phyloP scores from a whole-genome alignment of 2,113 vertebrate species.

The Saguinus midas region DNA sequence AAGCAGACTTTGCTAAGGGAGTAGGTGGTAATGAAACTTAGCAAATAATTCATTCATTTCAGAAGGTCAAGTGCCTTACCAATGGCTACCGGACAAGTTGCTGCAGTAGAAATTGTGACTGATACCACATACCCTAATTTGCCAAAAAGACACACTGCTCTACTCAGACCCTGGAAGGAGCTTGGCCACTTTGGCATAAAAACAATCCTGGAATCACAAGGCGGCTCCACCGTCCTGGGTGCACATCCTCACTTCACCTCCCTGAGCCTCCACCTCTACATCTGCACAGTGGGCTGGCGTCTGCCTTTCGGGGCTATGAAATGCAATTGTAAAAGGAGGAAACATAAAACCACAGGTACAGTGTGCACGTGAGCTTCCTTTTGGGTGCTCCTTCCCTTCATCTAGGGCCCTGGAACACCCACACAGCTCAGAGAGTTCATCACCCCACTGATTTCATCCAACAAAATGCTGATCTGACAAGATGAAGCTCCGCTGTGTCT shows the following conservation, averaged over 20 bases:
- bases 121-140: not conserved
- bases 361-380: fast-evolving
- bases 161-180: not conserved
- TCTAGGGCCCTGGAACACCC: not conserved
- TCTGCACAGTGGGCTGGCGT: not conserved
- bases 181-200: not conserved
- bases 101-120: not conserved
- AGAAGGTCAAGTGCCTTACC: not conserved
- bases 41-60: not conserved
- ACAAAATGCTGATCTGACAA: not conserved
- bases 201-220: not conserved
- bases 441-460: not conserved
- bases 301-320: not conserved
- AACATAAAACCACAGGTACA: fast-evolving
- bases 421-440: not conserved
- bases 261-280: no score
- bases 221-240: no score
- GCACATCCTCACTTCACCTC: fast-evolving
- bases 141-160: not conserved
- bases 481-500: not conserved
- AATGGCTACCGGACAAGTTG: no score
- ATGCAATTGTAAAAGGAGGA: not conserved
- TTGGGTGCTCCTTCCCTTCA: fast-evolving
- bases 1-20: not conserved
- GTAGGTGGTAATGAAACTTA: not conserved